phyloP scores from a whole-genome alignment of 2,888 invertebrate species.

The Endotricha flammealis region DNA sequence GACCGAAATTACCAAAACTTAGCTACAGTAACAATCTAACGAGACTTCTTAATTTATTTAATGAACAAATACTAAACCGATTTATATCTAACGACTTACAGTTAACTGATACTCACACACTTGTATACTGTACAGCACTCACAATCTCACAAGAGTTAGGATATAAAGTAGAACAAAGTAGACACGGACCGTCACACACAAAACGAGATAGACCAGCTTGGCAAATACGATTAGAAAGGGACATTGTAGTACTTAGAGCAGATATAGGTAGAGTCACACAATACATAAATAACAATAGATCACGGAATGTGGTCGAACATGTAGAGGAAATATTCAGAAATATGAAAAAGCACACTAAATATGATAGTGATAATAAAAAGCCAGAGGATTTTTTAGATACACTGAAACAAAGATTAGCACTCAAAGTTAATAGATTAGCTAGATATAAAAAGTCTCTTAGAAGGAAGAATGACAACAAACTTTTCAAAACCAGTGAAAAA shows the following conservation, averaged over 20 bases:
- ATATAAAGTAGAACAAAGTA: constrained; percentile 11
- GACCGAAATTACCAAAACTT: constrained; percentile 15
- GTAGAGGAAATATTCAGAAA: constrained; percentile 14
- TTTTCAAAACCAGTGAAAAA: constrained; percentile 18
- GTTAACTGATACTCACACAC: constrained; percentile 13
- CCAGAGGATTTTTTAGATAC: constrained; percentile 17
- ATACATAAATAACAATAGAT: constrained; percentile 18
- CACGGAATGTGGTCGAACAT: constrained; percentile 11
- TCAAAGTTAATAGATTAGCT: constrained; percentile 16
- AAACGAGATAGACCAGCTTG: constrained; percentile 10
- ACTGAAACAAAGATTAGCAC: constrained; percentile 2
- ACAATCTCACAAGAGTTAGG: constrained; percentile 12
- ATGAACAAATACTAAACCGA: constrained; percentile 1
- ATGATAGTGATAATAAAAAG: constrained; percentile 16
- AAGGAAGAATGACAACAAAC: constrained; percentile 16
- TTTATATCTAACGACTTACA: neutral
- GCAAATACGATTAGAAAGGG: constrained; percentile 17
- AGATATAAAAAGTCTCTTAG: constrained; percentile 18
- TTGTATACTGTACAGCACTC: constrained; percentile 17
- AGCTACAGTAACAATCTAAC: constrained; percentile 1
- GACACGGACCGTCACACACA: too few species aligned
- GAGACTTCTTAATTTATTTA: constrained; percentile 6
- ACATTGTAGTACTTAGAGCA: constrained; percentile 16
- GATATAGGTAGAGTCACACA: constrained; percentile 19
- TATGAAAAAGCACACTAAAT: constrained; percentile 8